Base-by-base conservation (phyloP, 2,888 invertebrate species). In the Folsomia manolachei region DNA sequence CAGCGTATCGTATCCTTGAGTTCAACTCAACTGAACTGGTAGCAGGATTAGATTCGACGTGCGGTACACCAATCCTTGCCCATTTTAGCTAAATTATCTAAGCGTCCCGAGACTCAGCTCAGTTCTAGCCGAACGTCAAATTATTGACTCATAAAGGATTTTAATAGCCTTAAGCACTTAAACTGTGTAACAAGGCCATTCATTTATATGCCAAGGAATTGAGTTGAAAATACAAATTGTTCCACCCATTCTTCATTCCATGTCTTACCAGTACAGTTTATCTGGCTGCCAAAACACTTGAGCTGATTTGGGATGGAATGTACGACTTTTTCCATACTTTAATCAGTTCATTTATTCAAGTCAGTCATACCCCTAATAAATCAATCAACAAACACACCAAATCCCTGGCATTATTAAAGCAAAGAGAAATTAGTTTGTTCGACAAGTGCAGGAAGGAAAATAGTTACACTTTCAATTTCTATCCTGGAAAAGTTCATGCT, bases 141-240 rank as follows among this genome's bases (percentile, higher is more conserved):
- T 66, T 52, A 66, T 51, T 66, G 65, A 21, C 52, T 39, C 18
- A 66, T 66, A 66, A 66, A 66, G 51, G 52, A 39, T 39, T 66
- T 66, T 66, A 63, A 63, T 63, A 21, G 63, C 63, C 19, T 19
- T 27, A 63, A 63, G 63, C 63, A 25, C 19, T 63, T 27, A 27
- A 56, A 56, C 56, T 18, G 56, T 7, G 21, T 4, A 56, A 7
- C 56, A 56, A 56, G 4, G 56, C 39, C 39, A 39, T 39, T 14
- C 39, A 56, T 56, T 51, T 51, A 51, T 56, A 56, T 56, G 18
- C 56, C 39, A 39, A 39, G 39, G 7, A 9, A 39, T 39, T 14
- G 39, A 14, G 39, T 39, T 39, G 39, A 14, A 14, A 39, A 7
- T 56, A 56, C 56, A 56, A 56, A 56, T 18, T 56, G 19, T 56